A percentile compares a stretch with the other conserved stretches of the same genome.
Evolutionary conservation across 2,113 vertebrate genomes (phyloP).

Genomic region (Narcine bancroftii): DNA sequence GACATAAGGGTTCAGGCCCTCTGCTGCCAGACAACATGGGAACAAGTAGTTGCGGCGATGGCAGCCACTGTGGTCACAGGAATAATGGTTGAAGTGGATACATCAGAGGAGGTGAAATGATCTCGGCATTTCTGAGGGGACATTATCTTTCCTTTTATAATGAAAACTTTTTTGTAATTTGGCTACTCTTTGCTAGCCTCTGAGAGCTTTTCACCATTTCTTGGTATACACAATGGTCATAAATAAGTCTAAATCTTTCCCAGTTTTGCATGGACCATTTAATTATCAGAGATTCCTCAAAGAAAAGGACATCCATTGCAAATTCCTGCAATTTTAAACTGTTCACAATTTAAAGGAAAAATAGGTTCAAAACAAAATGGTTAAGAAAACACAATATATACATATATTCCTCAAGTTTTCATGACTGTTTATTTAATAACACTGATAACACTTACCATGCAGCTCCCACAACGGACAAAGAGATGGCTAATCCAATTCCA

Average conservation of each 20-base stretch:
- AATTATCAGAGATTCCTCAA: not conserved
- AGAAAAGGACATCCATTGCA: not conserved
- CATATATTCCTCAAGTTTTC: not conserved
- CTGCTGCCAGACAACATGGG: too few species aligned
- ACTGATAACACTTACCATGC: slow-evolving; percentile 73
- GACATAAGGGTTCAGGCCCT: too few species aligned
- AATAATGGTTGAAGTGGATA: too few species aligned
- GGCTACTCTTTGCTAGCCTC: too few species aligned
- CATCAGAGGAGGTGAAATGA: too few species aligned
- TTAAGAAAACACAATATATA: not conserved
- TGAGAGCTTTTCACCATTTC: too few species aligned
- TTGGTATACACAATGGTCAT: too few species aligned
- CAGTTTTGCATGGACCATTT: not conserved
- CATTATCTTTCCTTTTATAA: too few species aligned
- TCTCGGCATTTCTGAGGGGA: too few species aligned
- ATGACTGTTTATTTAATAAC: not conserved
- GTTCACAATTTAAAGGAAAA: not conserved
- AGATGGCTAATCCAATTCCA: slow-evolving; percentile 90
- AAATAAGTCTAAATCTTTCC: not conserved
- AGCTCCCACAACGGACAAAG: slow-evolving; percentile 91
- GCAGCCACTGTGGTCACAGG: too few species aligned
- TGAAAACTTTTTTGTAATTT: too few species aligned
- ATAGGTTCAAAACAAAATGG: not conserved
- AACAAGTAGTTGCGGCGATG: too few species aligned
- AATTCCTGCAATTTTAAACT: not conserved